Evolutionary conservation across 2,888 invertebrate genomes (phyloP).

Genomic region (Augiades crinisus): DNA sequence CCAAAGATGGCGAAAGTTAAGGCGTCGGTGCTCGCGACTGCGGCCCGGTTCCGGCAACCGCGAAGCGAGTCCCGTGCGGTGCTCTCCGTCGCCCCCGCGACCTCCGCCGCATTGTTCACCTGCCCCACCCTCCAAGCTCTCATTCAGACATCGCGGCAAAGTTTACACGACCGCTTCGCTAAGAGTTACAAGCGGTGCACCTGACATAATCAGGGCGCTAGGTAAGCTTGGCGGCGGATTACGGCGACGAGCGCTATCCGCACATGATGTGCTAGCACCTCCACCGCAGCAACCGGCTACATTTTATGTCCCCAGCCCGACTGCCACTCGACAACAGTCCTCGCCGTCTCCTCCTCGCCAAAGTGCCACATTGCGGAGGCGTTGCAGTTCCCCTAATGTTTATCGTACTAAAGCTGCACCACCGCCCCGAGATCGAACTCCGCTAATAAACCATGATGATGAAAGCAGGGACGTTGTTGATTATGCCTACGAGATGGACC

Average conservation of each 20-base stretch:
- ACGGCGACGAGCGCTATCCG: slow-evolving; percentile 84
- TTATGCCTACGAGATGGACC: slow-evolving; percentile 56
- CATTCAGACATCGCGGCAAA: slow-evolving; percentile 74
- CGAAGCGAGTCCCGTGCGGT: slow-evolving; percentile 78
- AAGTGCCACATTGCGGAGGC: slow-evolving; percentile 57
- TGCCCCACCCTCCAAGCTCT: slow-evolving; percentile 69
- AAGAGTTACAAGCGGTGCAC: slow-evolving; percentile 80
- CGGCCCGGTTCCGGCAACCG: slow-evolving; percentile 83
- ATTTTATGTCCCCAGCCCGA: slow-evolving; percentile 87
- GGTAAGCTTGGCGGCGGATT: slow-evolving; percentile 87
- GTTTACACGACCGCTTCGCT: slow-evolving; percentile 76
- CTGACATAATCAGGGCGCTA: slow-evolving; percentile 85
- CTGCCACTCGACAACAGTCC: slow-evolving; percentile 66
- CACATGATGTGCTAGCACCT: slow-evolving; percentile 84
- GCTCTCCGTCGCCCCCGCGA: slow-evolving; percentile 80
- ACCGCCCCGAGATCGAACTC: slow-evolving; percentile 53
- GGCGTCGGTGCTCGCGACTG: slow-evolving; percentile 85
- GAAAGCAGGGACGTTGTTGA: slow-evolving; percentile 70
- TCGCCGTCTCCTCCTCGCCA: slow-evolving; percentile 67
- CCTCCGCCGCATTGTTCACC: slow-evolving; percentile 75
- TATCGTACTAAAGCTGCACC: slow-evolving; percentile 59
- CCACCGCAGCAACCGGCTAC: slow-evolving; percentile 81
- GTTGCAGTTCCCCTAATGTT: slow-evolving; percentile 74
- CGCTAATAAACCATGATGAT: slow-evolving; percentile 61
- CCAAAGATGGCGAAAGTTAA: slow-evolving; percentile 87